Conservation (phyloP, 2,797 vertebrate species). For the Eidolon dupreanum region DNA sequence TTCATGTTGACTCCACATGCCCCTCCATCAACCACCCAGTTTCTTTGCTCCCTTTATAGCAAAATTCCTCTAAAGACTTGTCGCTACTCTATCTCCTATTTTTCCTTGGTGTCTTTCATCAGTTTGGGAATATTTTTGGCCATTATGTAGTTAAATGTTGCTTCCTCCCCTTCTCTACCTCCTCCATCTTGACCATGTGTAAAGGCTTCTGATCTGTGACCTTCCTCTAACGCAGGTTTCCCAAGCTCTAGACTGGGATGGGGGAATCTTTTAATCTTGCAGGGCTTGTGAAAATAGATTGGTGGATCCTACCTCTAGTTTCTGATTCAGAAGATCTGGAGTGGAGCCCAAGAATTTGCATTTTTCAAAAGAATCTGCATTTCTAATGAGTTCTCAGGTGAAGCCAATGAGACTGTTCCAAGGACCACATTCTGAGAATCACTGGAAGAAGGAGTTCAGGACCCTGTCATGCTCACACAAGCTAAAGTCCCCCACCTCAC, state of each 20-base stretch:
- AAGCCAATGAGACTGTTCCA: not conserved
- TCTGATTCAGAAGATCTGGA: not conserved
- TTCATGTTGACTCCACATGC: not conserved
- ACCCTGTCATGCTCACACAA: not conserved
- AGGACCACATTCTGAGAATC: not conserved
- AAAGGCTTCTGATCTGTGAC: not conserved
- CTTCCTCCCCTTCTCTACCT: not conserved
- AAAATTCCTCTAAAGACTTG: not conserved
- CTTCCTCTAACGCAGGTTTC: not conserved
- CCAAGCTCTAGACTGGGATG: not conserved
- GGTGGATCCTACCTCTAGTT: not conserved
- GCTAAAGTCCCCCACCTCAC: not conserved
- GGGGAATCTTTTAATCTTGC: not conserved
- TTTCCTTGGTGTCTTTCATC: not conserved
- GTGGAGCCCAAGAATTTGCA: not conserved
- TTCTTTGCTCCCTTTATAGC: not conserved
- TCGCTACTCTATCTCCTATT: not conserved
- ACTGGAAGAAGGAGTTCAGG: not conserved
- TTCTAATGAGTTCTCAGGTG: not conserved
- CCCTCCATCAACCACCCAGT: not conserved
- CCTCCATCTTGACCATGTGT: not conserved
- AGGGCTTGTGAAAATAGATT: not conserved
- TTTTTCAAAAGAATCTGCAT: not conserved
- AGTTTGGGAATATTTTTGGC: not conserved
- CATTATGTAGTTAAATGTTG: not conserved